A percentile compares a stretch with the other conserved stretches of the same genome.
Conservation (phyloP, 1,140 invertebrate genomes). For the Micrasema longulum region DNA sequence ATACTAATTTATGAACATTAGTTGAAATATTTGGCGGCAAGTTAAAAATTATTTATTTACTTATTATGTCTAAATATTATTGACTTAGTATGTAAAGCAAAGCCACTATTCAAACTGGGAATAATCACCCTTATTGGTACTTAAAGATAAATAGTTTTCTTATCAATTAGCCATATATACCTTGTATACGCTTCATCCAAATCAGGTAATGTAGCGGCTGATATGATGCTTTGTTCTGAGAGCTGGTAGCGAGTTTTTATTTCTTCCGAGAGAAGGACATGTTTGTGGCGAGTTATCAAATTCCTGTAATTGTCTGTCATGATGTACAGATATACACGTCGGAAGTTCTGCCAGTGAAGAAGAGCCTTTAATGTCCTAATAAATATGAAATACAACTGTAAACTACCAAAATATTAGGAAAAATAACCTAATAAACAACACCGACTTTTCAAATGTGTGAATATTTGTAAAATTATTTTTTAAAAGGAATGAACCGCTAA, state of each 20-base stretch:
- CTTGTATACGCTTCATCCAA: conserved; percentile 90
- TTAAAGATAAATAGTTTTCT: background rate
- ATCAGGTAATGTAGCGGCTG: conserved; percentile 86
- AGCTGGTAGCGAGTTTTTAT: conserved; percentile 76
- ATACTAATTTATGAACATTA: too few species aligned
- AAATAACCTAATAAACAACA: too few species aligned
- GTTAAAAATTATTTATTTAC: too few species aligned
- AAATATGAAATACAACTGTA: too few species aligned
- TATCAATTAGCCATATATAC: too few species aligned
- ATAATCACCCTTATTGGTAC: background rate
- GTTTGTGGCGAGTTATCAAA: conserved; percentile 83
- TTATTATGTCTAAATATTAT: background rate
- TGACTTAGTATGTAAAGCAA: background rate
- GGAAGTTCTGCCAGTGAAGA: conserved; percentile 88
- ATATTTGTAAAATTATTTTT: too few species aligned
- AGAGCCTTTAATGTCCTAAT: conserved; percentile 83
- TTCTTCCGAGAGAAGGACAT: conserved; percentile 80
- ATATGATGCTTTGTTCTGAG: conserved; percentile 83
- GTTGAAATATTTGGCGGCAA: too few species aligned
- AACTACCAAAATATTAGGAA: too few species aligned
- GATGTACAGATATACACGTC: conserved; percentile 89
- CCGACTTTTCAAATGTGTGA: too few species aligned
- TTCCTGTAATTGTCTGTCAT: conserved; percentile 93
- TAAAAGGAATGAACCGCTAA: too few species aligned
- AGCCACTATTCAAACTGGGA: background rate